Percentiles rank a stretch among this genome's conserved stretches.
These are phyloP conservation scores for Mesoligia furuncula DNA, from an alignment of 2,888 invertebrate species.

Conservation along the genomic window DNA sequence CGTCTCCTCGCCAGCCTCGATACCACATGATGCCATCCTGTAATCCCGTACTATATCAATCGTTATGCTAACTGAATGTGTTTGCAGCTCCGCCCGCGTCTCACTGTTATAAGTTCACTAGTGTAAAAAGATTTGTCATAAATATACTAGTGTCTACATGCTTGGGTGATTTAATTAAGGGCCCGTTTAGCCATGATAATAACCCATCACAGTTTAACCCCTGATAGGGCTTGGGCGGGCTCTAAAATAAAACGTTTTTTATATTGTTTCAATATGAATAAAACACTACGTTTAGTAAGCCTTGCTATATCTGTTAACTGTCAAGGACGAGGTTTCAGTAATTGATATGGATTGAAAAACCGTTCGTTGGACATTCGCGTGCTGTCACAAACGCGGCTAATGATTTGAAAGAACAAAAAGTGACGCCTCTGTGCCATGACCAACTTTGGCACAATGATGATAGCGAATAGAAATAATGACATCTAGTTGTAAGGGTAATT, in stretches of 20 bases:
- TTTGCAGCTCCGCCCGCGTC: constrained; percentile 35
- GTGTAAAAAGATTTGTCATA: constrained; percentile 16
- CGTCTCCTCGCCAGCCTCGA: constrained; percentile 77
- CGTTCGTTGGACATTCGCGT: constrained; percentile 61
- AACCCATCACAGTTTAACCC: not conserved
- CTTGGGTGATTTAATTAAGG: constrained; percentile 4
- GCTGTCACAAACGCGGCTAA: constrained; percentile 74
- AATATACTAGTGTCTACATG: constrained; percentile 2
- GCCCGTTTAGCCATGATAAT: not conserved
- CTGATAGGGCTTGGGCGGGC: too few relatives aligned
- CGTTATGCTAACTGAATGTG: constrained; percentile 56
- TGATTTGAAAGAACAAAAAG: constrained; percentile 74
- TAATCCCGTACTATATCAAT: constrained; percentile 74
- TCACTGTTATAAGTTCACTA: constrained; percentile 19
- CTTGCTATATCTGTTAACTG: constrained; percentile 32
- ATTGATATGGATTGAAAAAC: constrained; percentile 59
- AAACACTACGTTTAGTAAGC: not conserved
- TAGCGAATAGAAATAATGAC: constrained; percentile 54
- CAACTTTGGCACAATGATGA: constrained; percentile 60
- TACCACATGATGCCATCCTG: constrained; percentile 75
- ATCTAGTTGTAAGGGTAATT: constrained; percentile 42
- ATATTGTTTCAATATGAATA: constrained; percentile 1
- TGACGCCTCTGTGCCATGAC: constrained; percentile 66
- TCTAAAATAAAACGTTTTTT: not conserved
- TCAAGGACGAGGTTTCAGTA: constrained; percentile 53